Evolutionary conservation across 2,113 vertebrate species (phyloP), one percentile per base, ranked within the genome.

Genomic region (Cercocebus atys): DNA sequence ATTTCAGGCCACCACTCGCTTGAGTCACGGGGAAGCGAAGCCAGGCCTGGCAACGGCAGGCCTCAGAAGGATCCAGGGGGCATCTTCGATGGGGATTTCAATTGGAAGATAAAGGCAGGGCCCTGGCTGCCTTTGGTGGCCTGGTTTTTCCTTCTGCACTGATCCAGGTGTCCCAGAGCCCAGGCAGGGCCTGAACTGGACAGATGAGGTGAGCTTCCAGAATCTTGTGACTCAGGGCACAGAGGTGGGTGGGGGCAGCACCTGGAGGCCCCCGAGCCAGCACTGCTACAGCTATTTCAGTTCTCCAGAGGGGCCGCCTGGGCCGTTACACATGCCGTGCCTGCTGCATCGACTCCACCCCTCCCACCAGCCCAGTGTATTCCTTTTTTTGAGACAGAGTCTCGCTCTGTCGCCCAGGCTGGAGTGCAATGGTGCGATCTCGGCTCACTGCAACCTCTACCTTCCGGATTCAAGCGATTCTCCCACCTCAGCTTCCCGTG

Each of bases 281-380:
- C 1, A 11, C 47, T 27, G 30, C 72, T 10, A 2, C 25, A 52
- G 75, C 9, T 40, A 2, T 23, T 75, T 59, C 43, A 17, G 30
- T 38, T 47, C n/a, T 83, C 38, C 30, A 23, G 64, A 6, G 40
- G 12, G 4, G 9, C 38, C 23, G 0, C 5, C 38, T 9, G 0
- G 7, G 25, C 70, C 43, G 81, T 66, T 32, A 68, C 35, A 14
- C 2, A 0, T 6, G 25, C 12, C 0, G 1, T 14, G 5, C 35
- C 35, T 23, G 66, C 8, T 14, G 50, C 43, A 43, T 4, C 2
- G 45, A 23, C 45, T 18, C 57, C 78, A 70, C 55, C 68, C 27
- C 30, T 52, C 38, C 70, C 30, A 0, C n/a, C 16, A 35, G 30
- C 38, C 76, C 66, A 47, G 45, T 8, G 8, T 64, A n/a, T 25